Conservation (phyloP, 2,797 vertebrate species). For the Lutjanus argentimaculatus region DNA sequence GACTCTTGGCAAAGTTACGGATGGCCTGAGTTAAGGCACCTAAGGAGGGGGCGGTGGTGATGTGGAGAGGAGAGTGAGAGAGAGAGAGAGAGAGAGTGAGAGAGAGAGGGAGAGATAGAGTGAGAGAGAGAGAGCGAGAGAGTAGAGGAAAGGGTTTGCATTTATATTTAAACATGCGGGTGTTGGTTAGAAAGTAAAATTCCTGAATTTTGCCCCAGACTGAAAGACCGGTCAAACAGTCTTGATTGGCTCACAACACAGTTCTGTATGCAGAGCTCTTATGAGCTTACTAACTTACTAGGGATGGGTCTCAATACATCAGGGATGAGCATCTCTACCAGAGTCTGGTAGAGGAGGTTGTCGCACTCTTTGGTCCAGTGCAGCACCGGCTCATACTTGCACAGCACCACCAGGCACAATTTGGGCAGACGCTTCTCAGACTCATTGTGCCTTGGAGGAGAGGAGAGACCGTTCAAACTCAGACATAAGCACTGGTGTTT, state of each 20-base stretch:
- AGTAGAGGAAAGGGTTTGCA: not conserved
- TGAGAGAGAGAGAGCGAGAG: too few relatives aligned
- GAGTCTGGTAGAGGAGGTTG: slow-evolving; percentile 93
- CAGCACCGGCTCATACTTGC: slow-evolving; percentile 93
- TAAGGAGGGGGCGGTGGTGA: slow-evolving; percentile 55
- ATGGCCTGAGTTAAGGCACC: slow-evolving; percentile 98
- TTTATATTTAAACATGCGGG: not conserved
- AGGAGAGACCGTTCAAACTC: not conserved
- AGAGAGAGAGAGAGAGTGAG: not conserved
- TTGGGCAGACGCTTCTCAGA: slow-evolving; percentile 94
- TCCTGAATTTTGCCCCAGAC: too few relatives aligned
- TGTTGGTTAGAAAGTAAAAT: not conserved
- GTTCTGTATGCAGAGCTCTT: not conserved
- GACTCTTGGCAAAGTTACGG: slow-evolving; percentile 95
- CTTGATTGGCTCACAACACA: not conserved
- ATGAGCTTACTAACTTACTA: slow-evolving; percentile 84
- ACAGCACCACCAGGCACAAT: slow-evolving; percentile 90
- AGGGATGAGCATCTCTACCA: slow-evolving; percentile 94
- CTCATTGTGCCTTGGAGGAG: slow-evolving; percentile 86
- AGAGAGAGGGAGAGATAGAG: not conserved
- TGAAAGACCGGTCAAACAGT: not conserved
- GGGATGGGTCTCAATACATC: slow-evolving; percentile 95
- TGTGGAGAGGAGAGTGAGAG: not conserved
- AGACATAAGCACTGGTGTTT: not conserved
- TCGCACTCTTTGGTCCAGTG: slow-evolving; percentile 92